phyloP scores from a whole-genome alignment of 1,140 invertebrate species.

The Drosophila ercepeae region DNA sequence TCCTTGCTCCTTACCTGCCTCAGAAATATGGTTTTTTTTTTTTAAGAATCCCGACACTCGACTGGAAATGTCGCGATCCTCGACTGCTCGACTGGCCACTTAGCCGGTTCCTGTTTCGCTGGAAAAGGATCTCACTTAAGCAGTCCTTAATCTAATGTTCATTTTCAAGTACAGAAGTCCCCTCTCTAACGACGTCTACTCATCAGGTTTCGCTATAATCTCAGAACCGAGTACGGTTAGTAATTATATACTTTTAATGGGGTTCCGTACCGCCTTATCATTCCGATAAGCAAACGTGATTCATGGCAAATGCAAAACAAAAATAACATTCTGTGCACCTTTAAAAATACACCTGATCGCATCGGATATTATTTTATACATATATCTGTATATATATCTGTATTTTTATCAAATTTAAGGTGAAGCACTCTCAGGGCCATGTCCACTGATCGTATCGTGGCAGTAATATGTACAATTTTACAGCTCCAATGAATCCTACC shows the following conservation, averaged over 20 bases:
- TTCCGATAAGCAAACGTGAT: conserved; percentile 19
- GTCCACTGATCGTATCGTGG: conserved; percentile 30
- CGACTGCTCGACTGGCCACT: conserved; percentile 55
- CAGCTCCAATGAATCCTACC: conserved; percentile 14
- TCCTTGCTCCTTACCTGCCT: conserved; percentile 37
- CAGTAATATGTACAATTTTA: conserved; percentile 33
- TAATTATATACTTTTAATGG: conserved; percentile 27
- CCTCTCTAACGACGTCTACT: background rate
- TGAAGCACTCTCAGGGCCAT: conserved; percentile 23
- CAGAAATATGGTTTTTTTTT: conserved; percentile 19
- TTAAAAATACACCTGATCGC: conserved; percentile 18
- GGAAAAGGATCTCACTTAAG: conserved; percentile 38
- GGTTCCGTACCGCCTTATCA: conserved; percentile 10
- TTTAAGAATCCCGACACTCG: conserved; percentile 45
- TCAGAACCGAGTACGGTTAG: conserved; percentile 2
- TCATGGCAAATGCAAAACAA: conserved; percentile 14
- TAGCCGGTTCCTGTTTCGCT: conserved; percentile 54
- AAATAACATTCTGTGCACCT: conserved; percentile 2
- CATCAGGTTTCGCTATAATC: background rate
- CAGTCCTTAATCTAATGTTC: conserved; percentile 29
- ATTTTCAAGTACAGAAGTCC: conserved; percentile 1
- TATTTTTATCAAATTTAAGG: conserved; percentile 27
- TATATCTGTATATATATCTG: background rate
- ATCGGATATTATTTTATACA: no score
- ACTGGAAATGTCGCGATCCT: conserved; percentile 59